phyloP scores from a whole-genome alignment of 2,888 invertebrate genomes.

The Thereva nobilitata region DNA sequence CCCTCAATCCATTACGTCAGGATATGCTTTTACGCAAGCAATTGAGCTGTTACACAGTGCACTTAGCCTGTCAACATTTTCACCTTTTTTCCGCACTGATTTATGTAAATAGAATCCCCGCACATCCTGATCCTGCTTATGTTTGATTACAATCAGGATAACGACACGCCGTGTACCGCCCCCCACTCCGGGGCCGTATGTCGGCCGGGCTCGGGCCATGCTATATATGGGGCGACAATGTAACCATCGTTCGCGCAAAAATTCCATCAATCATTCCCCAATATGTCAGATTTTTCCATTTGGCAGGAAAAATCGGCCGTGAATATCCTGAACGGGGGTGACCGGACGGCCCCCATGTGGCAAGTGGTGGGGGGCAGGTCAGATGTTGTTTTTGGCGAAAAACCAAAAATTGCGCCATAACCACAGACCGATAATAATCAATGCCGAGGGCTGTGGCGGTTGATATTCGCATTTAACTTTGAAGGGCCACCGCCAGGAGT shows the following conservation, averaged over 20 bases:
- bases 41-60: conserved; percentile 20
- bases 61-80: conserved; percentile 18
- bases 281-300: conserved; percentile 37
- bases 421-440: conserved; percentile 29
- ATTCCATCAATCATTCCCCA: conserved; percentile 36
- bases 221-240: conserved; percentile 15
- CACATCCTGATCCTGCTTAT: neutral
- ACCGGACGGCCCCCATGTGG: too few relatives aligned
- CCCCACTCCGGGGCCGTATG: neutral
- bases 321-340: neutral
- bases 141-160: too few relatives aligned
- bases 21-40: conserved; percentile 18
- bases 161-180: neutral
- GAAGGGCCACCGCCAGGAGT: neutral
- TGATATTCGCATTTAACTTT: conserved; percentile 9
- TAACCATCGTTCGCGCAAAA: conserved; percentile 13
- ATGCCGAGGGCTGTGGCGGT: conserved; percentile 11
- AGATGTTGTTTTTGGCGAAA: conserved; percentile 1
- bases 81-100: conserved; percentile 20
- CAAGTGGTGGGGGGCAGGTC: neutral
- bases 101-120: conserved; percentile 18
- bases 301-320: conserved; percentile 21
- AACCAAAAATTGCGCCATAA: conserved; percentile 26
- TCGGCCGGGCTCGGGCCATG: neutral
- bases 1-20: neutral